phyloP scores from a whole-genome alignment of 2,888 invertebrate species.

The Macrophya annulata region DNA sequence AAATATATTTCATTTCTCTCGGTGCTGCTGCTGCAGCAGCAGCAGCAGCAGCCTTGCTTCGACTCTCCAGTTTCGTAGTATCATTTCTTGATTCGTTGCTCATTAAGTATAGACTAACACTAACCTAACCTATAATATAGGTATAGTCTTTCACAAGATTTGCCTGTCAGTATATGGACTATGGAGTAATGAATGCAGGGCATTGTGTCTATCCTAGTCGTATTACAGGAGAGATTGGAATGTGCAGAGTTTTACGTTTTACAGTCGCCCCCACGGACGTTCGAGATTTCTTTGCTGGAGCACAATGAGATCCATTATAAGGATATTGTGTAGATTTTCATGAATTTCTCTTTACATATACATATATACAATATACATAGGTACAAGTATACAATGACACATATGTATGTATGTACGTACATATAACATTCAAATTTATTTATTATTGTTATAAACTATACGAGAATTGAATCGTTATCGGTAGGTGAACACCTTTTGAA shows the following conservation, averaged over 20 bases:
- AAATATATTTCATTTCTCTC: not conserved
- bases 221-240: not conserved
- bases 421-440: not conserved
- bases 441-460: too few relatives aligned
- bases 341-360: too few relatives aligned
- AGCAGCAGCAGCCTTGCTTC: not conserved
- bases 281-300: not conserved
- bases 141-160: conserved; percentile 2
- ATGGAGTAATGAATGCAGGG: conserved; percentile 13
- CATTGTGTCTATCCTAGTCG: conserved; percentile 10
- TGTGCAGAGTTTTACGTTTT: not conserved
- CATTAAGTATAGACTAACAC: not conserved
- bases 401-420: too few relatives aligned
- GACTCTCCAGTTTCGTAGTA: not conserved
- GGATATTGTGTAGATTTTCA: not conserved
- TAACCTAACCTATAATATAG: not conserved
- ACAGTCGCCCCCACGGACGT: not conserved
- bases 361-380: too few relatives aligned
- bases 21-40: not conserved
- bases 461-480: not conserved
- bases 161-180: not conserved
- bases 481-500: not conserved
- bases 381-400: too few relatives aligned
- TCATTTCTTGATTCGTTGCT: not conserved
- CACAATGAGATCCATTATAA: not conserved